These are phyloP conservation scores for Acanthornis magna DNA, from an alignment of 2,797 vertebrate species.

Conservation along the genomic window DNA sequence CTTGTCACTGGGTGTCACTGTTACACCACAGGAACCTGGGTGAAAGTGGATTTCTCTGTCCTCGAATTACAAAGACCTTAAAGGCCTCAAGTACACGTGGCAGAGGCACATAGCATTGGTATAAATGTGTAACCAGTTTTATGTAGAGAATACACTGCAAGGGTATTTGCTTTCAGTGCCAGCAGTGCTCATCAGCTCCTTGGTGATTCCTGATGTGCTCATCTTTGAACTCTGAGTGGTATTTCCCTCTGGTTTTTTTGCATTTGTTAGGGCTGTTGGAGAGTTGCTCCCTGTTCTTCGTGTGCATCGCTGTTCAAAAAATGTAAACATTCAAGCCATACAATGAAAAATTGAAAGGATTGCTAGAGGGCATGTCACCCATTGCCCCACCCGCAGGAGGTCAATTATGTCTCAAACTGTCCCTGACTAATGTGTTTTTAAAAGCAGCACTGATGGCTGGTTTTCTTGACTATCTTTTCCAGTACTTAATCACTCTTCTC, in stretches of 20 bases:
- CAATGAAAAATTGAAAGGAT: neutral
- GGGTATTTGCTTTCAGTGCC: accelerated
- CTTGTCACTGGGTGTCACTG: constrained; percentile 62
- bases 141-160: accelerated
- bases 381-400: accelerated
- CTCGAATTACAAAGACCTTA: neutral
- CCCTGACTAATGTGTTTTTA: neutral
- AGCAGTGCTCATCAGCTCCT: too few relatives aligned
- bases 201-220: neutral
- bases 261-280: neutral
- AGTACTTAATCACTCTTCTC: neutral
- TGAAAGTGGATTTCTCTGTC: neutral
- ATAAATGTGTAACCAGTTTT: accelerated
- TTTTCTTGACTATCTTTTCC: neutral
- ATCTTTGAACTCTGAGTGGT: accelerated
- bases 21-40: neutral
- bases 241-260: neutral
- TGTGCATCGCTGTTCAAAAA: neutral
- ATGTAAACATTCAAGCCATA: neutral
- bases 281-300: neutral
- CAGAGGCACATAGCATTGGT: accelerated
- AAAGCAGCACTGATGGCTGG: neutral
- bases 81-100: neutral
- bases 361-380: neutral
- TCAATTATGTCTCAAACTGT: neutral